Evolutionary conservation across 2,113 vertebrate genomes (phyloP).

Genomic region (Pseudopodoces humilis): DNA sequence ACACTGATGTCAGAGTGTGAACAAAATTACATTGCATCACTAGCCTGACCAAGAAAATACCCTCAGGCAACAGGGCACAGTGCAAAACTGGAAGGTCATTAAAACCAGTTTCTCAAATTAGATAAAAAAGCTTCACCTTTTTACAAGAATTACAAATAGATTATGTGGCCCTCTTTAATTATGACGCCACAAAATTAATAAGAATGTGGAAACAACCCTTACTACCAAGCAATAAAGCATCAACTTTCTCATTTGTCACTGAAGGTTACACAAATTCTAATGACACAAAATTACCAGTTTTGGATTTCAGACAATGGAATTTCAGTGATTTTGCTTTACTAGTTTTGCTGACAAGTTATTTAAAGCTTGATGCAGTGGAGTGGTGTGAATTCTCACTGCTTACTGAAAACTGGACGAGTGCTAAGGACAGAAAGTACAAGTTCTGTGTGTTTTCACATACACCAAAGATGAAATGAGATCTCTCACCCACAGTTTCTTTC

Average conservation of each 20-base stretch:
- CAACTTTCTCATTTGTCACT: neutral
- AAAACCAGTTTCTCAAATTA: neutral
- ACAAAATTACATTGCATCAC: neutral
- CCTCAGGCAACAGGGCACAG: neutral
- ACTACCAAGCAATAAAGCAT: neutral
- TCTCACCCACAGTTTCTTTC: neutral
- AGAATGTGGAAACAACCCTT: neutral
- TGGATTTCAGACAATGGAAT: neutral
- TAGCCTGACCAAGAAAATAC: neutral
- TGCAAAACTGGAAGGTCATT: neutral
- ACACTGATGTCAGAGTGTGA: neutral
- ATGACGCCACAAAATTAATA: neutral
- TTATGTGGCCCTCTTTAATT: neutral
- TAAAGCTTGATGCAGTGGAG: neutral
- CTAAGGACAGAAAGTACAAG: neutral
- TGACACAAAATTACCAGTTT: neutral
- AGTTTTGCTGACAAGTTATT: neutral
- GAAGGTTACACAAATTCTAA: neutral
- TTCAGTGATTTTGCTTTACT: neutral
- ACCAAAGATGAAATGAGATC: neutral
- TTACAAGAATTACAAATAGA: neutral
- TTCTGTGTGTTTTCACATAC: neutral
- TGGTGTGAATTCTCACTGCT: neutral
- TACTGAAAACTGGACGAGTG: neutral
- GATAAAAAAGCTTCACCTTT: neutral